These are phyloP conservation scores for Diarsia mendica DNA, from an alignment of 2,888 invertebrate species.

Conservation along the genomic window DNA sequence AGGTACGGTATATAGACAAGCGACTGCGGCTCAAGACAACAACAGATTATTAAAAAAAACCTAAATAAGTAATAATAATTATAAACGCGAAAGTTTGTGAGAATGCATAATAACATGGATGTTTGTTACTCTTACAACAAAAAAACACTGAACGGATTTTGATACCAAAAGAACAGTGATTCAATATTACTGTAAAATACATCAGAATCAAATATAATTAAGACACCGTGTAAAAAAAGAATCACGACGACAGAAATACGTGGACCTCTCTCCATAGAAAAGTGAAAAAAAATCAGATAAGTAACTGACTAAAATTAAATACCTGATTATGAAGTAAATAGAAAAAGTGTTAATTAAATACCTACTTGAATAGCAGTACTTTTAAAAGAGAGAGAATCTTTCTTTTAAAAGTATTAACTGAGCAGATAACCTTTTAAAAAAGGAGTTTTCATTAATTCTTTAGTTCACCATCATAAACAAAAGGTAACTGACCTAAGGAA, in stretches of 20 bases:
- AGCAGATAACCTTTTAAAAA: background rate
- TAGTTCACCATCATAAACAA: background rate
- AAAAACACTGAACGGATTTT: background rate
- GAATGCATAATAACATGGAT: background rate
- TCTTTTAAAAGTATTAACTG: no score
- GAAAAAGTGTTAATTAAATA: background rate
- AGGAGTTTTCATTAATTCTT: background rate
- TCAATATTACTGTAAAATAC: background rate
- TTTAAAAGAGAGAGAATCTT: background rate
- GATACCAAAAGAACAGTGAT: background rate
- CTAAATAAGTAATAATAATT: background rate
- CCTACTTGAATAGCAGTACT: background rate
- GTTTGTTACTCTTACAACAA: background rate
- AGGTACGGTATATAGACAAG: background rate
- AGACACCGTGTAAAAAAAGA: background rate
- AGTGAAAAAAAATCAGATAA: background rate
- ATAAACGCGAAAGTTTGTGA: background rate
- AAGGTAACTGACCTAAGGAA: conserved; percentile 11
- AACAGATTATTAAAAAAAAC: background rate
- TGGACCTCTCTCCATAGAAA: background rate
- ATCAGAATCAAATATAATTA: background rate
- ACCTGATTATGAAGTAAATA: background rate
- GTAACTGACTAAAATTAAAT: background rate
- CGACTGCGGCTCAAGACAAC: background rate
- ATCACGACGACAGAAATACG: no score